Base-by-base conservation (phyloP, 2,797 vertebrate genomes). In the Hybognathus amarus region DNA sequence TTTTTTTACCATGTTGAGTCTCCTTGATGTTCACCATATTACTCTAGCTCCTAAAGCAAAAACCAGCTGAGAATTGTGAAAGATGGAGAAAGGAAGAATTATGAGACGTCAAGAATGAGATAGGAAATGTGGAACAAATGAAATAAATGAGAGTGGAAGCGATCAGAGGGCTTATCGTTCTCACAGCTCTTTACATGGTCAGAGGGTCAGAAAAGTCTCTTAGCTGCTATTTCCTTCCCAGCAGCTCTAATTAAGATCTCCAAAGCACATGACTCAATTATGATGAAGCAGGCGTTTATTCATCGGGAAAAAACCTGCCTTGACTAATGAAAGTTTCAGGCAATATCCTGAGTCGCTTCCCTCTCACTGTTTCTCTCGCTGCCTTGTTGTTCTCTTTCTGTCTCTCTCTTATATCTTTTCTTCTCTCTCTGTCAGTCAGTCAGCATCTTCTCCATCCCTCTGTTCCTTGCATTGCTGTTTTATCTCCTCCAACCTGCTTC, bases 201-300 rank as follows among this genome's bases (percentile, higher is more conserved):
- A 80, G 82, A 70, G 81, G 86, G 85, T 88, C 74, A 88, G 74
- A 81, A 69, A 85, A 81, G 83, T 77, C 86, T 90, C 89, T 83
- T 84, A 22, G 69, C 70, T 15, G 47, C 50, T 63, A 30, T 47
- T 69, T 90, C 88, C 38, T 69, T 88, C 87, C 85, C 54, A 73
- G 63, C 90, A 87, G 91, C 83, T 87, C 90, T 91, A 91, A 91
- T 91, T 85, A 90, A 86, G 86, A 88, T 87, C 81, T 90, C 84
- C 80, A 90, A 89, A 89, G 89, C 89, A 76, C 84, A 82, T 77
- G 61, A 86, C 52, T 85, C 84, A 67, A 67, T 85, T 85, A 81
- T 63, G 38, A 68, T 77, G 70, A 79, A 42, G 83, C 63, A 83
- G 42, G n/a, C 66, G 24, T 79, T 66, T 59, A 78, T 69, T 70